phyloP scores from a whole-genome alignment of 2,113 vertebrate species.

The Microcebus tavaratra region DNA sequence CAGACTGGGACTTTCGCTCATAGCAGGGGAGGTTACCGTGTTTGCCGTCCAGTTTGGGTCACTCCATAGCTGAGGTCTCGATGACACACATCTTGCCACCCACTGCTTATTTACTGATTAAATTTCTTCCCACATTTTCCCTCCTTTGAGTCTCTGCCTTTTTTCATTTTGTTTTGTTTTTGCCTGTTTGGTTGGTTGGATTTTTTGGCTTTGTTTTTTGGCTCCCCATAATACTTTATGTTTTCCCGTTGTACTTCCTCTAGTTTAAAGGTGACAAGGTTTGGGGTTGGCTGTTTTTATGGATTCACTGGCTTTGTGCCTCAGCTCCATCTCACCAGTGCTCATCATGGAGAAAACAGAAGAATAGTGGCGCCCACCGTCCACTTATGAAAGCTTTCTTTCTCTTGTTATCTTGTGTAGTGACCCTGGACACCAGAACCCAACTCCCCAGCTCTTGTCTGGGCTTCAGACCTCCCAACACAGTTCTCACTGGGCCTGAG shows the following conservation, averaged over 20 bases:
- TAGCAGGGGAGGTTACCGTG: neutral
- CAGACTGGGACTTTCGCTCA: neutral
- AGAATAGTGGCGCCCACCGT: rapidly evolving
- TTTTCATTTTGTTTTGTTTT: neutral
- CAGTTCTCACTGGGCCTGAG: neutral
- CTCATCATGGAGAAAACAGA: neutral
- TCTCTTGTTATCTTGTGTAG: neutral
- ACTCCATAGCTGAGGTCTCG: neutral
- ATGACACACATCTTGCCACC: neutral
- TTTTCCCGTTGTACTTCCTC: neutral
- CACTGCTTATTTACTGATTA: neutral
- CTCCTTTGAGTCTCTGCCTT: neutral
- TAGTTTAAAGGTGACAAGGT: neutral
- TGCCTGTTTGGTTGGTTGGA: neutral
- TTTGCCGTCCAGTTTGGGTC: neutral
- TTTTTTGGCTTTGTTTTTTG: neutral
- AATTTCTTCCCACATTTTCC: neutral
- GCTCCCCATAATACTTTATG: neutral
- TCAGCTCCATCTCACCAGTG: neutral
- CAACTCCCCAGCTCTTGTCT: neutral
- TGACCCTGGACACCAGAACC: neutral
- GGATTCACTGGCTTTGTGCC: neutral
- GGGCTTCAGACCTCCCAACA: neutral
- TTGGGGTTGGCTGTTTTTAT: neutral
- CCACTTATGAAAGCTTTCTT: neutral